phyloP scores from a whole-genome alignment of 2,113 vertebrate genomes.

The Podiceps cristatus region DNA sequence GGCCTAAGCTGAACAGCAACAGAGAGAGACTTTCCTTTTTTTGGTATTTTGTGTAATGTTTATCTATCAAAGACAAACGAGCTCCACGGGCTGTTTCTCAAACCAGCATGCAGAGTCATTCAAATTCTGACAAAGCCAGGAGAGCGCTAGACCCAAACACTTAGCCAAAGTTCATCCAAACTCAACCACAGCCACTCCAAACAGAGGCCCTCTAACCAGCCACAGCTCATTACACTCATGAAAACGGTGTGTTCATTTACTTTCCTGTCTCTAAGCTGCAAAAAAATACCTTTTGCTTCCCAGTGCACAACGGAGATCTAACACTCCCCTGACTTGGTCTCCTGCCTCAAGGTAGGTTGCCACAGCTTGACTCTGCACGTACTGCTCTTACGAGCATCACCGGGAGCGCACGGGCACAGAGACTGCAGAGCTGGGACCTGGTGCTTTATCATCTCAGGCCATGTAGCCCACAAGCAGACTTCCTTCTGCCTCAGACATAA shows the following conservation, averaged over 20 bases:
- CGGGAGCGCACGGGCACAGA: background rate
- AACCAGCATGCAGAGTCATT: background rate
- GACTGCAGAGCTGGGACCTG: background rate
- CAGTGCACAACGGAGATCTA: rapidly evolving
- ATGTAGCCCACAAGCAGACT: background rate
- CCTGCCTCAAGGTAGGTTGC: background rate
- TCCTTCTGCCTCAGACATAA: background rate
- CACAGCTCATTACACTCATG: rapidly evolving
- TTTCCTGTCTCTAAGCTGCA: background rate
- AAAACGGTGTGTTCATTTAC: background rate
- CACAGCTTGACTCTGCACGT: background rate
- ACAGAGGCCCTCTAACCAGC: background rate
- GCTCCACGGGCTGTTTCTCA: background rate
- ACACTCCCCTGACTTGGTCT: background rate
- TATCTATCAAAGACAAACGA: background rate
- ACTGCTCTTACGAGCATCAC: background rate
- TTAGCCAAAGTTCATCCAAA: background rate
- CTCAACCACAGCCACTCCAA: background rate
- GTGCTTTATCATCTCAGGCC: background rate
- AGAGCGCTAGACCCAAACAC: background rate
- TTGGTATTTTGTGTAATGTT: background rate
- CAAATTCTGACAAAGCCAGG: background rate
- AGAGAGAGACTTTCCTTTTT: background rate
- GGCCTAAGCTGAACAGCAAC: background rate
- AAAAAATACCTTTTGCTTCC: background rate